A percentile compares a stretch with the other conserved stretches of the same genome.
These are phyloP conservation scores for Synchiropus splendidus DNA, from an alignment of 2,113 vertebrate species.

Conservation along the genomic window DNA sequence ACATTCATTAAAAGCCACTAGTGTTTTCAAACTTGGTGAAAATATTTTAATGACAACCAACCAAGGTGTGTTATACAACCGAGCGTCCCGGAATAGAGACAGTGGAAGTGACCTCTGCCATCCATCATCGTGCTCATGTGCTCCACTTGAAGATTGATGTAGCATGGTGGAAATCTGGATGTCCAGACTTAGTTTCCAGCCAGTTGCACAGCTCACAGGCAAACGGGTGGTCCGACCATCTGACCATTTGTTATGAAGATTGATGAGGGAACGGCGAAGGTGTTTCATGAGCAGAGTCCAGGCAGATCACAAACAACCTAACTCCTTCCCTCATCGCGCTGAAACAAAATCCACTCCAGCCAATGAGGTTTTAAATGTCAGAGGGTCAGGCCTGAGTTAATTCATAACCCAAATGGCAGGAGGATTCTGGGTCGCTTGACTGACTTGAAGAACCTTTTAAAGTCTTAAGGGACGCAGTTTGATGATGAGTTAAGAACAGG, in stretches of 20 bases:
- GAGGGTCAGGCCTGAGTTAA: slow-evolving; percentile 11
- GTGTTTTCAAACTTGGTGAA: no score
- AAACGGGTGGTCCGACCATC: slow-evolving; percentile 10
- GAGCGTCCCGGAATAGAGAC: no score
- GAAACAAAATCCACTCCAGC: slow-evolving; percentile 26
- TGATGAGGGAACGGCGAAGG: slow-evolving; percentile 21
- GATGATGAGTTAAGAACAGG: no score
- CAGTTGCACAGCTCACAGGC: slow-evolving; percentile 27
- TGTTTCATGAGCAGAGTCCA: slow-evolving; percentile 18
- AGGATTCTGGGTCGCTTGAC: slow-evolving; percentile 12
- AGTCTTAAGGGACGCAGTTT: no score
- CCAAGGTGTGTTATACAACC: no score
- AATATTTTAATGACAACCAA: no score
- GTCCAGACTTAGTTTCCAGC: no score
- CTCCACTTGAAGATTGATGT: no score
- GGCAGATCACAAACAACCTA: slow-evolving; percentile 15
- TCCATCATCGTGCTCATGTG: no score
- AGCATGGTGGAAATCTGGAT: slow-evolving; percentile 30
- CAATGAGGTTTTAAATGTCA: slow-evolving; percentile 16
- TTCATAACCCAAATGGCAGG: slow-evolving; percentile 51
- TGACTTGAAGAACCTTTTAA: no score
- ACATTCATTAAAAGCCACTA: no score
- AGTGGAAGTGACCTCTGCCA: no score
- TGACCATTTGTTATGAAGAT: slow-evolving; percentile 9
- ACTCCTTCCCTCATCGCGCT: slow-evolving; percentile 10